phyloP scores from a whole-genome alignment of 1,140 invertebrate genomes.

The Fopius arisanus region DNA sequence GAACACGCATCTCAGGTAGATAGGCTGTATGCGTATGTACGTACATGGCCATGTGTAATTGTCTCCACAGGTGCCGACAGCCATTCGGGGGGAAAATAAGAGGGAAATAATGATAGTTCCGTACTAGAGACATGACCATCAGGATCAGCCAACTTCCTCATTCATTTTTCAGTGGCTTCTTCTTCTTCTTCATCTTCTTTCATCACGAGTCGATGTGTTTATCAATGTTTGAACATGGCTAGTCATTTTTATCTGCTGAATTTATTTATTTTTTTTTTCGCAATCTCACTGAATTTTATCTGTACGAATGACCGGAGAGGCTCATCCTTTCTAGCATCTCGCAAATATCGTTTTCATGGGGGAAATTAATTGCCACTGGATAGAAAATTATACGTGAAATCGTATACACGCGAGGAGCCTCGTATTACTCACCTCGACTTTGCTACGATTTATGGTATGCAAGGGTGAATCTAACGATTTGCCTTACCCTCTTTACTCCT shows the following conservation, averaged over 20 bases:
- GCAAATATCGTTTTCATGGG: conserved; percentile 17
- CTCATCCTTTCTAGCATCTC: not conserved
- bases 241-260: not conserved
- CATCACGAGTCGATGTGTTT: not conserved
- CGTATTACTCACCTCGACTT: conserved; percentile 30
- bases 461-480: conserved; percentile 36
- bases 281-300: no score
- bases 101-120: conserved; percentile 1
- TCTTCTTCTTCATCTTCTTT: not conserved
- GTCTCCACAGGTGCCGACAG: conserved; percentile 51
- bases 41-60: conserved; percentile 59
- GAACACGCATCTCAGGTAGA: conserved; percentile 45
- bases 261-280: no score
- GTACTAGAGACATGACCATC: not conserved
- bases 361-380: conserved; percentile 29
- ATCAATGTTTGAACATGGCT: not conserved
- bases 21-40: conserved; percentile 45
- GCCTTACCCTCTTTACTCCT: not conserved
- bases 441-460: conserved; percentile 21
- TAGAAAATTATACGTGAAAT: conserved; percentile 33
- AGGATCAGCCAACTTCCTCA: conserved; percentile 2
- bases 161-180: conserved; percentile 2
- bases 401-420: conserved; percentile 27
- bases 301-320: not conserved
- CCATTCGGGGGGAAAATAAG: conserved; percentile 18